Conservation (phyloP, 2,888 invertebrate species). For the Stenotaenia linearis region DNA sequence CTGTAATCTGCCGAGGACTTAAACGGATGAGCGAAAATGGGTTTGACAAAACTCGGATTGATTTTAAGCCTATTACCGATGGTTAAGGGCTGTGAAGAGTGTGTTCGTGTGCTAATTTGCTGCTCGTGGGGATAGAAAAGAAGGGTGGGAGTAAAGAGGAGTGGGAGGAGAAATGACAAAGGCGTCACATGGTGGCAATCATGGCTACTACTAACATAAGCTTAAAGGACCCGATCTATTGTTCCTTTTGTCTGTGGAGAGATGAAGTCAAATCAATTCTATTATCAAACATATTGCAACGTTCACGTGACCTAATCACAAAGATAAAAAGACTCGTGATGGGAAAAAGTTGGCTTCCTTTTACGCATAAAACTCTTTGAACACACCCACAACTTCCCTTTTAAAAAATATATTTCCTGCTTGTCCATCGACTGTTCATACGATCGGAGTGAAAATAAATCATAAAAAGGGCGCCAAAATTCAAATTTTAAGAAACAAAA, state of each 20-base stretch:
- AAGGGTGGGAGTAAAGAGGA: not conserved
- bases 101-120: slow-evolving; percentile 8
- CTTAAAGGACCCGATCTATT: slow-evolving; percentile 10
- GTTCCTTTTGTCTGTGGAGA: slow-evolving; percentile 7
- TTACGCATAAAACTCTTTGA: not conserved
- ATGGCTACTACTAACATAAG: slow-evolving; percentile 21
- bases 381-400: not conserved
- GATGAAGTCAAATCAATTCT: slow-evolving; percentile 26
- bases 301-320: slow-evolving; percentile 18
- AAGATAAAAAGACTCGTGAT: not conserved
- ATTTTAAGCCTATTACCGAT: not conserved
- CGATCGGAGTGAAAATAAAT: not conserved
- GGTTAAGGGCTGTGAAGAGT: not conserved
- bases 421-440: not conserved
- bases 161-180: slow-evolving; percentile 13
- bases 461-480: slow-evolving; percentile 4
- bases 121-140: not conserved
- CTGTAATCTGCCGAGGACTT: too few species aligned
- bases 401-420: not conserved
- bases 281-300: slow-evolving; percentile 19
- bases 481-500: not conserved
- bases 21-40: too few species aligned
- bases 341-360: not conserved
- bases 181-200: slow-evolving; percentile 20
- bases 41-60: not conserved